These are phyloP conservation scores for Noctua janthina DNA, from an alignment of 2,888 invertebrate genomes.

Conservation along the genomic window DNA sequence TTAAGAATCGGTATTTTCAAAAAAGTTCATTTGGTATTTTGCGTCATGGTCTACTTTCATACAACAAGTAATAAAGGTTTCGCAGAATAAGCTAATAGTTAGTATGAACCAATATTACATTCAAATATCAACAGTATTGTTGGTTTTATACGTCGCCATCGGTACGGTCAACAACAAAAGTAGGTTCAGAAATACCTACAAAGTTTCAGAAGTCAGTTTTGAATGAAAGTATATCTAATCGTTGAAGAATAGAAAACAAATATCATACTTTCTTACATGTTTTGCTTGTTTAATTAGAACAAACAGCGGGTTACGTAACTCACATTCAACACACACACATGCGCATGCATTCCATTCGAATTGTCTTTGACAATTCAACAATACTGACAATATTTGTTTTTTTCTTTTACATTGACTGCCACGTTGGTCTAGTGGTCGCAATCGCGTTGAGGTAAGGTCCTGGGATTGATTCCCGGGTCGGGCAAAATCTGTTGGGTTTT, in stretches of 20 bases:
- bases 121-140: slow-evolving; percentile 7
- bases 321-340: not conserved
- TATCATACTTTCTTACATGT: not conserved
- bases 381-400: not conserved
- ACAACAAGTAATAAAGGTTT: slow-evolving; percentile 12
- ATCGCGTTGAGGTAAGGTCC: too few relatives aligned
- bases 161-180: slow-evolving; percentile 5
- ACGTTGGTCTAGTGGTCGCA: too few relatives aligned
- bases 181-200: not conserved
- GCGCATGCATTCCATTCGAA: not conserved
- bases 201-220: not conserved
- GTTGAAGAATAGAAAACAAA: not conserved
- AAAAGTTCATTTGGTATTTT: not conserved
- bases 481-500: too few relatives aligned
- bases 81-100: slow-evolving; percentile 16
- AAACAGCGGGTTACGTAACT: not conserved
- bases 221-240: not conserved
- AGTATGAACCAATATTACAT: slow-evolving; percentile 14
- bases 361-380: not conserved
- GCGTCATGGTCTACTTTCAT: not conserved
- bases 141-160: slow-evolving; percentile 13
- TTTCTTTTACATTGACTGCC: too few relatives aligned
- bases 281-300: not conserved
- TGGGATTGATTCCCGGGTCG: too few relatives aligned
- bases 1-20: not conserved